Evolutionary conservation across 1,140 invertebrate genomes (phyloP), one percentile per base, ranked within the genome.

Genomic region (Pachyrhynchus sulphureomaculatus): DNA sequence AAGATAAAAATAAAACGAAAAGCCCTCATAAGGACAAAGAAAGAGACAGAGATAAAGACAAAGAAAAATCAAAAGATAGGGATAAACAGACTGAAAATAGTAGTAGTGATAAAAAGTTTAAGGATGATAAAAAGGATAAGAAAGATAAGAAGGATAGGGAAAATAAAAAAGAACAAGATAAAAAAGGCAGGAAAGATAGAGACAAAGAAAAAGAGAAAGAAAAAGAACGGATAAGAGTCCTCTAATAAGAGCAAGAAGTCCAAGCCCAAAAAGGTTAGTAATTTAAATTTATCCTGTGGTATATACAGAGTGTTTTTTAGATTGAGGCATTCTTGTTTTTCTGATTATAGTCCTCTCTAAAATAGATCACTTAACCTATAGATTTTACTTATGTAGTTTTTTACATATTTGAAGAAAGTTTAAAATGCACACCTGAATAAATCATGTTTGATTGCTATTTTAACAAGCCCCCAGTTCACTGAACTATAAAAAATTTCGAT

Each of bases 101-200:
- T 32, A 58, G 29, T 48, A 36, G 13, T 23, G 59, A 62, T 23
- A 82, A 84, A 52, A 86, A 84, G 66, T 81, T 81, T 2, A 81
- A 80, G 67, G 81, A 81, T 68, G 77, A 82, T 2, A 84, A 84
- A 61, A 82, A 83, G 68, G 86, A 88, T 4, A 87, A 86, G 51
- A 82, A 81, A 67, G 70, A 80, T 12, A 86, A 83, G 72, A 80
- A 32, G 78, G 80, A 78, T 55, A 87, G 86, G 68, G 87, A 88
- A 15, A 77, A 78, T 57, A 84, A 85, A 82, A 86, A 65, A 48
- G n/a, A n/a, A n/a, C 64, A 63, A 23, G 66, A 65, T 12, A 65
- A 63, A 24, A 64, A 59, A 36, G 62, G 59, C n/a, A 53, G 82
- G 5, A 69, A 76, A n/a, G 78, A 80, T 5, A 72, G 77, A 71